Evolutionary conservation across 1,140 invertebrate genomes (phyloP).

Genomic region (Lucilia sericata): DNA sequence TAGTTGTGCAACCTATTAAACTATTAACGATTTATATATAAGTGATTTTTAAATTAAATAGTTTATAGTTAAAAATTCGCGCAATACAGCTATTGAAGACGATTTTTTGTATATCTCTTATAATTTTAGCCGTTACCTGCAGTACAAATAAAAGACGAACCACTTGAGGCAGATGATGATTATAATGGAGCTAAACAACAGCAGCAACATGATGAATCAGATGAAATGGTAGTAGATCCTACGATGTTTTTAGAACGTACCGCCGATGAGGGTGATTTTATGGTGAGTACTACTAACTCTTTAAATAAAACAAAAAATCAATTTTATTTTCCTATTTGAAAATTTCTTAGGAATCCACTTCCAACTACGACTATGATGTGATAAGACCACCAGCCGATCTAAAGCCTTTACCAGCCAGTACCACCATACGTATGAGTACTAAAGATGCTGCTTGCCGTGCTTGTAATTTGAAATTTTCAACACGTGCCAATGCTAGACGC

Average conservation of each 20-base stretch:
- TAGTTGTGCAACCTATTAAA: too few species aligned
- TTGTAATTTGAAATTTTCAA: constrained; percentile 66
- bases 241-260: constrained; percentile 65
- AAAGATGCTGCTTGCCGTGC: constrained; percentile 64
- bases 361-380: constrained; percentile 18
- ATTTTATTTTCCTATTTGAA: background rate
- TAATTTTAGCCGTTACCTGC: constrained; percentile 61
- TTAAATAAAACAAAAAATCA: background rate
- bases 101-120: constrained; percentile 1
- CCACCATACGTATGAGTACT: constrained; percentile 54
- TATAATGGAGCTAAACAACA: constrained; percentile 47
- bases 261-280: constrained; percentile 62
- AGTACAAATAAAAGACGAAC: constrained; percentile 66
- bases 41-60: too few species aligned
- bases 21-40: too few species aligned
- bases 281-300: constrained; percentile 51
- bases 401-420: constrained; percentile 56
- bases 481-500: constrained; percentile 65
- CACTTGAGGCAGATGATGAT: constrained; percentile 62
- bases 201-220: constrained; percentile 58
- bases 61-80: background rate
- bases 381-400: constrained; percentile 17
- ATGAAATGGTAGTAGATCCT: constrained; percentile 65
- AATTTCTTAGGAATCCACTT: constrained; percentile 30
- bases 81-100: background rate